These are phyloP conservation scores for Scaptomyza polygonia DNA, from an alignment of 2,888 invertebrate genomes.

Conservation along the genomic window DNA sequence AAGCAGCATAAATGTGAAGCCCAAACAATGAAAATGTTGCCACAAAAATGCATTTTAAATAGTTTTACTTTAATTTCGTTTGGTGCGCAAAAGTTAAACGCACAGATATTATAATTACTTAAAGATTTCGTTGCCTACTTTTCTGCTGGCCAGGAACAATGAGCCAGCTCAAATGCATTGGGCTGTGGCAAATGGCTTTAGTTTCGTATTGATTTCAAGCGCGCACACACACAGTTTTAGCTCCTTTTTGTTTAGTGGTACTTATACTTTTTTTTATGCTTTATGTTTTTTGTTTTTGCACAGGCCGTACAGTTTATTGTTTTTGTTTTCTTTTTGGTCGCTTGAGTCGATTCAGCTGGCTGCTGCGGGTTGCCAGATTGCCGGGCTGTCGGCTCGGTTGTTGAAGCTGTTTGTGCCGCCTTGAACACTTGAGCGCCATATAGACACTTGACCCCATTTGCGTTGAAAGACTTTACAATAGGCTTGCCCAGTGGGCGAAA, in stretches of 20 bases:
- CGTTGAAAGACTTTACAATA: conserved; percentile 58
- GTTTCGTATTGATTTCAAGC: conserved; percentile 62
- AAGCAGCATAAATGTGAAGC: conserved; percentile 3
- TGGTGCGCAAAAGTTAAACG: conserved; percentile 3
- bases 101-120: conserved; percentile 26
- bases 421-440: conserved; percentile 67
- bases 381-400: not conserved
- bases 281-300: conserved; percentile 40
- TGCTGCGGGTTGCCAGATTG: conserved; percentile 8
- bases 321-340: conserved; percentile 72
- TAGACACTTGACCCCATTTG: conserved; percentile 74
- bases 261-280: conserved; percentile 1
- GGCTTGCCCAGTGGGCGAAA: conserved; percentile 35
- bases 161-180: conserved; percentile 40
- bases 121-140: conserved; percentile 58
- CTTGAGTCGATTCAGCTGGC: conserved; percentile 34
- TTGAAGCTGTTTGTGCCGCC: conserved; percentile 47
- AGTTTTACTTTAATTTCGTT: conserved; percentile 14
- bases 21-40: conserved; percentile 13
- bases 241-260: conserved; percentile 10
- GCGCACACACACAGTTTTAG: conserved; percentile 20
- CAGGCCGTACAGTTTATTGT: conserved; percentile 68
- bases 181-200: conserved; percentile 52
- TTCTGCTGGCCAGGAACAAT: conserved; percentile 38
- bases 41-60: conserved; percentile 21